These are phyloP conservation scores for Crossoptilon crossoptilon DNA, from an alignment of 2,797 vertebrate genomes.

Conservation along the genomic window DNA sequence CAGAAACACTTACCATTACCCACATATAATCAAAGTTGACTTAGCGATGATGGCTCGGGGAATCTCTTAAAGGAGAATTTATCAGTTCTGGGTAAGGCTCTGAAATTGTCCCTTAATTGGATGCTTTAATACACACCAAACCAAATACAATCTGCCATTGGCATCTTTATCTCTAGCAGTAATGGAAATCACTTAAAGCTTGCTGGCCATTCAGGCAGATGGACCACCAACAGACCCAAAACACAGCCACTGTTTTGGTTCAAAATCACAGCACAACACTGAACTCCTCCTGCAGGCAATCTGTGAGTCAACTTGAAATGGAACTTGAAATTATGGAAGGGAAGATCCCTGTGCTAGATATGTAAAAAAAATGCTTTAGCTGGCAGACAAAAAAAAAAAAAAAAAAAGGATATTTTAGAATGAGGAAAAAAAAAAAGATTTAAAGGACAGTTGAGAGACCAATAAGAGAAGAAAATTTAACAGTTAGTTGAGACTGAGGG, in stretches of 20 bases:
- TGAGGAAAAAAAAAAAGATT: no score
- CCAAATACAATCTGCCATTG: neutral
- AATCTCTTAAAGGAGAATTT: neutral
- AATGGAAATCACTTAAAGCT: neutral
- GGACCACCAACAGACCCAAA: neutral
- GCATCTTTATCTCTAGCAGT: neutral
- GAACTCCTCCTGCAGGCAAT: neutral
- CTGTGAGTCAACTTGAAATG: neutral
- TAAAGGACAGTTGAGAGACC: no score
- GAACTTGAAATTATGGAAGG: neutral
- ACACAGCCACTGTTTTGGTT: rapidly evolving
- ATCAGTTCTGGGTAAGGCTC: neutral
- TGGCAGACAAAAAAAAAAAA: neutral
- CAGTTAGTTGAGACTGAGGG: neutral
- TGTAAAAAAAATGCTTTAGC: neutral
- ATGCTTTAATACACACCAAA: neutral
- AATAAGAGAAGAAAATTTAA: no score
- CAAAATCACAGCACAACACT: neutral
- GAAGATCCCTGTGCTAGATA: neutral
- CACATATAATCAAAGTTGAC: slow-evolving; percentile 14
- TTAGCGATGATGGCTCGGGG: neutral
- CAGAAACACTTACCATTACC: neutral
- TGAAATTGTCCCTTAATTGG: neutral
- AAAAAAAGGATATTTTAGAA: neutral
- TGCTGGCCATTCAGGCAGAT: rapidly evolving